A percentile compares a stretch with the other conserved stretches of the same genome.
These are phyloP conservation scores for Protonibea diacanthus DNA, from an alignment of 2,797 vertebrate genomes.

Conservation along the genomic window DNA sequence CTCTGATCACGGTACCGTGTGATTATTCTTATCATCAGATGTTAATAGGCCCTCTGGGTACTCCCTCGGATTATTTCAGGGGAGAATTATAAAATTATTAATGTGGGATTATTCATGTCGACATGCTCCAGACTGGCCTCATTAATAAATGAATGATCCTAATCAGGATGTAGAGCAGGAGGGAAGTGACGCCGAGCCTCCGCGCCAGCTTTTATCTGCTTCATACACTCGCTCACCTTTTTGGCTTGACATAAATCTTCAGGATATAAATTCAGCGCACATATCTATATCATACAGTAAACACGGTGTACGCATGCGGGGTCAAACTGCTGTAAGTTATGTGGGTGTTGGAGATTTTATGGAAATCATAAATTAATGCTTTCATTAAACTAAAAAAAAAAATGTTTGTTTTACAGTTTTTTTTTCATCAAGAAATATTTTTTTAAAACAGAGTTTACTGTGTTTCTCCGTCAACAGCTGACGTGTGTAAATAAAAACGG, in stretches of 20 bases:
- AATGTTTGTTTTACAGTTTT: background rate
- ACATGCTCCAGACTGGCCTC: constrained; percentile 51
- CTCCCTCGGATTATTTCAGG: constrained; percentile 40
- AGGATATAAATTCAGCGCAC: constrained; percentile 11
- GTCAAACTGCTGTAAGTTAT: background rate
- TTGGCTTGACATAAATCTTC: constrained; percentile 37
- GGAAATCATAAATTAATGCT: background rate
- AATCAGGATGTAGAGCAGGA: constrained; percentile 36
- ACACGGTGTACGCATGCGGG: background rate
- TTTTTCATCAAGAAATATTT: too few species aligned
- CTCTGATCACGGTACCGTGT: constrained; percentile 10
- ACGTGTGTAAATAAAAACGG: background rate
- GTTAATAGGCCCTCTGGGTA: constrained; percentile 36
- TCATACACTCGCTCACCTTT: constrained; percentile 11
- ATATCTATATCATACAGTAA: background rate
- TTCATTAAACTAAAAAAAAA: background rate
- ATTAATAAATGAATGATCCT: constrained; percentile 59
- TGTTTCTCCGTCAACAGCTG: background rate
- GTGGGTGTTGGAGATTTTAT: background rate
- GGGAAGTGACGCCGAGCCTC: background rate
- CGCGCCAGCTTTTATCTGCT: constrained; percentile 23
- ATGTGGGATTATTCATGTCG: constrained; percentile 60
- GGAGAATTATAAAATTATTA: constrained; percentile 42
- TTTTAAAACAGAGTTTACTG: too few species aligned
- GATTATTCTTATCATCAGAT: constrained; percentile 43